Base-by-base conservation (phyloP, 2,797 vertebrate genomes). In the Glossophaga mutica region DNA sequence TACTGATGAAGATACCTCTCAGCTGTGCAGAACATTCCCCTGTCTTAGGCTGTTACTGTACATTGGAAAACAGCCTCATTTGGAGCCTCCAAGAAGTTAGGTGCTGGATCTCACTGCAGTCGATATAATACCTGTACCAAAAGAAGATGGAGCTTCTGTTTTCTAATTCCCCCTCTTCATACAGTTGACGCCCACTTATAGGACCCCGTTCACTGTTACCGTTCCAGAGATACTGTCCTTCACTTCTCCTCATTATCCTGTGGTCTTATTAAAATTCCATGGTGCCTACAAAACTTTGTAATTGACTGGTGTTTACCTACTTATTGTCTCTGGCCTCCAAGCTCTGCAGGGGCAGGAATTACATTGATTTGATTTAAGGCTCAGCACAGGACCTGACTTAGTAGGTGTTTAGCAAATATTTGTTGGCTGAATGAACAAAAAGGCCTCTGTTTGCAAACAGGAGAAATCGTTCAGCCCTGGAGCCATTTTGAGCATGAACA, bases 361-460 rank as follows among this genome's bases (percentile, higher is more conserved):
- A 4, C 5, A 26, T 12, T 26, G 18, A 9, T 90, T 73, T 24
- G 5, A 29, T 71, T 62, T 21, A 87, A 26, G 37, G 29, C 37
- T 18, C 74, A 44, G 11, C 42, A 24, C 9, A 39, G 26, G 37
- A n/a, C n/a, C 59, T 92, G 71, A 81, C 2, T 71, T 19, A 76
- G 83, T 65, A 57, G 73, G 34, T 79, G 34, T 22, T 84, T 83
- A 89, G 37, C 79, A 77, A 32, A 77, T 67, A 67, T 37, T 86
- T 79, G 77, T 22, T 77, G 15, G 22, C 6, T 5, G 16, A 86
- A 46, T 87, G 32, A 78, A 82, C 12, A 19, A 37, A 70, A 65
- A 46, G 82, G 21, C 70, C 78, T 44, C 9, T 84, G 50, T 90
- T 70, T 87, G 39, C 34, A 7, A 34, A 15, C 2, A 34, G 37